These are phyloP conservation scores for Gymnoscopelus microlampas DNA, from an alignment of 2,797 vertebrate genomes.

Conservation along the genomic window DNA sequence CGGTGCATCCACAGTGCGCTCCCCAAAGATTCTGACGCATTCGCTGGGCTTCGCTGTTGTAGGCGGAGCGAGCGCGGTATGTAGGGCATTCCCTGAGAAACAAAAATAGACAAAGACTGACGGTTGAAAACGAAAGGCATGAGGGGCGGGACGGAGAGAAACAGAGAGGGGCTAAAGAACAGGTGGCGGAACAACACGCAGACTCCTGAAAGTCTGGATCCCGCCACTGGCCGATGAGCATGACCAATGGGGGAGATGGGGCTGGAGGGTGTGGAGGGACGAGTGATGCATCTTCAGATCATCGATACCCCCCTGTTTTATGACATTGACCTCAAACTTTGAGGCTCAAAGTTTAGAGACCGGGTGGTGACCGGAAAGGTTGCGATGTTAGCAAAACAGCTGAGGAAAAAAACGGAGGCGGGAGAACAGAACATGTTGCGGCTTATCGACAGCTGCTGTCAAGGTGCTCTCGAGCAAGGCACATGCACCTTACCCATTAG, in stretches of 20 bases:
- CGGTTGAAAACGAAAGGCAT: not conserved
- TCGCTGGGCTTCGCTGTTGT: not conserved
- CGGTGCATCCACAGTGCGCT: not conserved
- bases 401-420: too few relatives aligned
- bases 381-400: too few relatives aligned
- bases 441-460: too few relatives aligned
- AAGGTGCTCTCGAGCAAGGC: too few relatives aligned
- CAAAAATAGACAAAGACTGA: conserved; percentile 18
- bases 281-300: conserved; percentile 24
- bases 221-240: conserved; percentile 57
- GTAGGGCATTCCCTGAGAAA: conserved; percentile 8
- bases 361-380: too few relatives aligned
- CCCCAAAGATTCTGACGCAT: not conserved
- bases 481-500: too few relatives aligned
- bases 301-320: too few relatives aligned
- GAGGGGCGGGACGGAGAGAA: conserved; percentile 19
- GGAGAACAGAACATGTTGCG: too few relatives aligned
- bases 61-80: not conserved
- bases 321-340: too few relatives aligned
- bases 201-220: conserved; percentile 63
- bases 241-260: conserved; percentile 31
- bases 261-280: conserved; percentile 6
- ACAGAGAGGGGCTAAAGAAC: conserved; percentile 44
- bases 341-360: too few relatives aligned
- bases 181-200: conserved; percentile 60